These are phyloP conservation scores for Octomys mimax DNA, from an alignment of 2,797 vertebrate species.

Conservation along the genomic window DNA sequence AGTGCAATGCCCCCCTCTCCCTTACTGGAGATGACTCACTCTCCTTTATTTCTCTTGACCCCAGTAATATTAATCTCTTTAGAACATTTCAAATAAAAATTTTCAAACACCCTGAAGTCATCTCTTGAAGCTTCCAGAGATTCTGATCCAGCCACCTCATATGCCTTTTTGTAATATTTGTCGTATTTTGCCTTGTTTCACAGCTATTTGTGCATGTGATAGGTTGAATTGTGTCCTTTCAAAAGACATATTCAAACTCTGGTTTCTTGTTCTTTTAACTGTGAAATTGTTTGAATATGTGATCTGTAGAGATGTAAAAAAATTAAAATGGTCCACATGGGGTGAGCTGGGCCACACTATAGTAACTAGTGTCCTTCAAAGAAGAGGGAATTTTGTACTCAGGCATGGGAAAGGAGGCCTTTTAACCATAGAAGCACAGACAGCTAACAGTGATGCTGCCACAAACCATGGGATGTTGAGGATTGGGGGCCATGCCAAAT, in stretches of 20 bases:
- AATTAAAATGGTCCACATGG: background rate
- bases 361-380: background rate
- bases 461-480: background rate
- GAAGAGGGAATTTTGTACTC: background rate
- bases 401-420: background rate
- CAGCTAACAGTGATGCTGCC: background rate
- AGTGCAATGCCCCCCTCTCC: background rate
- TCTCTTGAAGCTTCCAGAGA: background rate
- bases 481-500: background rate
- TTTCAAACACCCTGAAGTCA: background rate
- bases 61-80: background rate
- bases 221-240: background rate
- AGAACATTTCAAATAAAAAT: background rate
- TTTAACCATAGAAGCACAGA: background rate
- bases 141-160: background rate
- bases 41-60: background rate
- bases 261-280: background rate
- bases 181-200: slow-evolving; percentile 23
- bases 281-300: background rate
- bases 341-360: background rate
- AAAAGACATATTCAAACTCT: background rate
- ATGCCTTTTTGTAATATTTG: background rate
- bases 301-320: background rate
- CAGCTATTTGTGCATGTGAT: background rate
- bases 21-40: background rate